Percentiles rank a stretch among this genome's conserved stretches.
Conservation (phyloP, 2,888 invertebrate species). For the Zelleria hepariella region DNA sequence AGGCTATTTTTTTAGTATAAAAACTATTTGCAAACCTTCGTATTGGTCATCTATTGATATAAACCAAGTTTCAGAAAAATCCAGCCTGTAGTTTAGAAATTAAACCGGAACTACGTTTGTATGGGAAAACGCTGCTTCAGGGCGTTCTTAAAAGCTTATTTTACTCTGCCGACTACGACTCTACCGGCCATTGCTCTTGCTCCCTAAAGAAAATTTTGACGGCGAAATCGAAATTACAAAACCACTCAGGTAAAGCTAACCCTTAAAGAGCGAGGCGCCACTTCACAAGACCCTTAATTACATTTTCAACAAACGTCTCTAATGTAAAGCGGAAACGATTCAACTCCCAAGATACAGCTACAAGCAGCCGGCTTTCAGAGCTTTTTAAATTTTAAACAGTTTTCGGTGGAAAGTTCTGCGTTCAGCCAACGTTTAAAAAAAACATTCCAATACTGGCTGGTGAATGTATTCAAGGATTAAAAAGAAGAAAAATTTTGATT, state of each 20-base stretch:
- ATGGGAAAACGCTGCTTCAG: too few species aligned
- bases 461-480: neutral
- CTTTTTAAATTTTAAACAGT: slow-evolving; percentile 61
- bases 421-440: neutral
- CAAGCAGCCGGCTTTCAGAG: slow-evolving; percentile 51
- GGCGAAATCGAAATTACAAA: neutral
- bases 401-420: slow-evolving; percentile 21
- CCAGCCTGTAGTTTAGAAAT: too few species aligned
- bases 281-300: slow-evolving; percentile 28
- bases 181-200: too few species aligned
- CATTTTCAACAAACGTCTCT: slow-evolving; percentile 49
- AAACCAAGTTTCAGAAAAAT: too few species aligned
- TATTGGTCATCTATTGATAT: too few species aligned
- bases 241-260: neutral
- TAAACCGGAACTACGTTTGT: too few species aligned
- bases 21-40: too few species aligned
- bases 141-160: too few species aligned
- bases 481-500: neutral
- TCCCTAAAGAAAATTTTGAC: too few species aligned
- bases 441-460: neutral
- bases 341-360: slow-evolving; percentile 45
- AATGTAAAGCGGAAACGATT: slow-evolving; percentile 60
- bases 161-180: too few species aligned
- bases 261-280: neutral
- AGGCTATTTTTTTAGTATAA: too few species aligned